Percentiles rank a stretch among this genome's conserved stretches.
Evolutionary conservation across 2,113 vertebrate genomes (phyloP).

Genomic region (Pelodiscus sinensis): DNA sequence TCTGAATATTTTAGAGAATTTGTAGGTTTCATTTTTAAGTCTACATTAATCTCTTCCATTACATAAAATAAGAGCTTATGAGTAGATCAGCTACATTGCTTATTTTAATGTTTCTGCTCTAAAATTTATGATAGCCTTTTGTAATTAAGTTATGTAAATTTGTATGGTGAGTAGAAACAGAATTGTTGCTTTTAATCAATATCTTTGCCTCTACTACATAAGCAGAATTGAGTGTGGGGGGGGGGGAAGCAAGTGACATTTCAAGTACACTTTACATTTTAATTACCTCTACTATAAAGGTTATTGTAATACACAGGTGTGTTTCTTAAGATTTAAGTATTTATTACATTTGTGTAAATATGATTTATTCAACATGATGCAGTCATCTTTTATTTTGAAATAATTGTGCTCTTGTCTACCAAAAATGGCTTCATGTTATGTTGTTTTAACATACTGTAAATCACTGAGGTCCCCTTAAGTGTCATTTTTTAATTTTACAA

Average conservation of each 20-base stretch:
- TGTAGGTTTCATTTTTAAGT: conserved; percentile 71
- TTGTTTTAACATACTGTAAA: not conserved
- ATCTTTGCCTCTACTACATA: conserved; percentile 2
- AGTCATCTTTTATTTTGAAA: not conserved
- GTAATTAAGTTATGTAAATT: conserved; percentile 5
- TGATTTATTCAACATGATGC: not conserved
- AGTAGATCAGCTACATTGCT: not conserved
- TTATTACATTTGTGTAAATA: not conserved
- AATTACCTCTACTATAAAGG: not conserved
- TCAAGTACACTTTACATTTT: not conserved
- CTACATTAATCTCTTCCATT: conserved; percentile 69
- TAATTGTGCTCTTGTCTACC: not conserved
- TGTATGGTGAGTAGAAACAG: not conserved
- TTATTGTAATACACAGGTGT: not conserved
- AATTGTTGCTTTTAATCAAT: conserved; percentile 42
- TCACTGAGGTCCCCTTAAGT: not conserved
- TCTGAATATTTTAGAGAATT: conserved; percentile 68
- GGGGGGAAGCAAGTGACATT: not conserved
- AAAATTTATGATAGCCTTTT: conserved; percentile 2
- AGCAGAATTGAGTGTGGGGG: not conserved
- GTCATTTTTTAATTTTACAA: not conserved
- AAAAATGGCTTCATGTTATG: not conserved
- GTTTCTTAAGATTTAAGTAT: not conserved
- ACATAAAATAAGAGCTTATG: conserved; percentile 14
- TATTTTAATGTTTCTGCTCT: not conserved